Percentiles rank a stretch among this genome's conserved stretches.
Conservation (phyloP, 1,140 invertebrate genomes). For the Pseudomyrmex cubaensis region DNA sequence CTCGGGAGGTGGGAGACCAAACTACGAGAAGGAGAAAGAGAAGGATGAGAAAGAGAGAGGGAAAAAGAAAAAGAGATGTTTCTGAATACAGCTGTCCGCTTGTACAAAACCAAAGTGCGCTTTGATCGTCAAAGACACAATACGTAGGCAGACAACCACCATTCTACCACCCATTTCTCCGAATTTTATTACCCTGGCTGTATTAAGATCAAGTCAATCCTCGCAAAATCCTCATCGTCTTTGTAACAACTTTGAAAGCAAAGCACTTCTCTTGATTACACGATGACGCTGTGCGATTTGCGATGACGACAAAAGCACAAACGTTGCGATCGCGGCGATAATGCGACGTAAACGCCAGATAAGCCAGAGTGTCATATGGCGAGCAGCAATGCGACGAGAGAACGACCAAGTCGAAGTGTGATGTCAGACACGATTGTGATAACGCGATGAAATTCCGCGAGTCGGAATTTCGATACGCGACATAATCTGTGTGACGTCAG, state of each 20-base stretch:
- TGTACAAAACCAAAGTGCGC: slow-evolving; percentile 15
- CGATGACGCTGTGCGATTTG: not conserved
- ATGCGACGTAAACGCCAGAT: not conserved
- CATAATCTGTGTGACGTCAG: not conserved
- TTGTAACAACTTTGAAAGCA: not conserved
- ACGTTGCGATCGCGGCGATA: not conserved
- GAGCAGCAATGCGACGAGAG: not conserved
- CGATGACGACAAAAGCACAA: slow-evolving; percentile 12
- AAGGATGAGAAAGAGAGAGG: not conserved
- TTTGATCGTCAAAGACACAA: slow-evolving; percentile 48
- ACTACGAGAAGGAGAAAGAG: slow-evolving; percentile 25
- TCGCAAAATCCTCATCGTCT: slow-evolving; percentile 6
- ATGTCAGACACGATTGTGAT: slow-evolving; percentile 8
- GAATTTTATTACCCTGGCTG: slow-evolving; percentile 50
- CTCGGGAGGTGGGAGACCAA: slow-evolving; percentile 16
- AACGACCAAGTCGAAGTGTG: not conserved
- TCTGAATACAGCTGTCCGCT: slow-evolving; percentile 27
- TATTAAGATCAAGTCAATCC: slow-evolving; percentile 19
- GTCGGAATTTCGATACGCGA: slow-evolving; percentile 7
- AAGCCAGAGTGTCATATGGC: slow-evolving; percentile 37
- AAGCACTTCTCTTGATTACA: not conserved
- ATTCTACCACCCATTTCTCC: not conserved
- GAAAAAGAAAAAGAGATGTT: slow-evolving; percentile 31
- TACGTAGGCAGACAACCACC: slow-evolving; percentile 36
- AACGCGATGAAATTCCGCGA: not conserved